Evolutionary conservation across 2,797 vertebrate species (phyloP).

Genomic region (Muscicapa striata): DNA sequence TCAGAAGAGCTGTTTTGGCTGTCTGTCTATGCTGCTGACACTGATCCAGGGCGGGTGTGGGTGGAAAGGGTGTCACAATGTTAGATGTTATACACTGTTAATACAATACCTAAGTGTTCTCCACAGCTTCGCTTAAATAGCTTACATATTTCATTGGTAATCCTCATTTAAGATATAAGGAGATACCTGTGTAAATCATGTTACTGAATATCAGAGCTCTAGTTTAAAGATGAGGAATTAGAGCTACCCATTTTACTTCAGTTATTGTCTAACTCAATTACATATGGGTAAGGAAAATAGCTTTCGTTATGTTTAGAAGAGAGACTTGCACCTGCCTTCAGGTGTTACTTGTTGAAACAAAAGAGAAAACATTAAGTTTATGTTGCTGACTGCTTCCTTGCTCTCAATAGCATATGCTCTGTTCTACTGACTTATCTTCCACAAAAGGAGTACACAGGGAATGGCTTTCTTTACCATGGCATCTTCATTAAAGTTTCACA

Average conservation of each 20-base stretch:
- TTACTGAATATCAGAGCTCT: background rate
- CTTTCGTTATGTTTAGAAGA: background rate
- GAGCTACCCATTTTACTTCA: background rate
- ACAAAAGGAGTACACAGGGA: background rate
- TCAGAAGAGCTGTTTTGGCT: background rate
- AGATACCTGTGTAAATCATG: background rate
- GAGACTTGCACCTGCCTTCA: background rate
- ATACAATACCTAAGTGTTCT: background rate
- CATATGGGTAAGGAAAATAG: background rate
- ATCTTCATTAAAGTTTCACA: background rate
- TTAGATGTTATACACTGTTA: background rate
- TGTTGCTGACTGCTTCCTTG: background rate
- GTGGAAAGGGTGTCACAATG: background rate
- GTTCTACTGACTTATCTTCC: background rate
- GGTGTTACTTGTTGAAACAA: background rate
- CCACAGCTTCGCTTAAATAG: background rate
- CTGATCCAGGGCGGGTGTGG: background rate
- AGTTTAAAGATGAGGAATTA: background rate
- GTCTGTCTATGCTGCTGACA: accelerated
- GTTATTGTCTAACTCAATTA: background rate
- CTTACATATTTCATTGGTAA: background rate
- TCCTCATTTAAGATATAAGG: background rate
- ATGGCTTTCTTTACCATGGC: background rate
- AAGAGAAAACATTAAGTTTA: background rate
- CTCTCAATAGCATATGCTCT: background rate